Evolutionary conservation across 2,888 invertebrate species (phyloP), one percentile per base, ranked within the genome.

Genomic region (Drosophila melanocephala): DNA sequence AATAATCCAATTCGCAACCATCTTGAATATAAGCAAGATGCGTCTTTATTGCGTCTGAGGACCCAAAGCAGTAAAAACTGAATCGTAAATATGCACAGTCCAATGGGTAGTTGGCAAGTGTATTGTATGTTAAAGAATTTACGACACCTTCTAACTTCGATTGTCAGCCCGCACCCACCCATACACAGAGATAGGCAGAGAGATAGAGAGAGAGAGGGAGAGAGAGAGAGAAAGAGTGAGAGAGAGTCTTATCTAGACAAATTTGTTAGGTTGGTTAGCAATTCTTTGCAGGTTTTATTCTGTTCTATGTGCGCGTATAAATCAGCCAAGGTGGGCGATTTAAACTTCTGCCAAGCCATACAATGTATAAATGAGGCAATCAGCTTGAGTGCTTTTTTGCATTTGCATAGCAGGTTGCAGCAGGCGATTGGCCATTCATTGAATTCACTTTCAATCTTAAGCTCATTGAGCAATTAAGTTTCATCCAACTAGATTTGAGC

Each of bases 361-460:
- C 16, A 22, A 28, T 56, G 12, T 60, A 42, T 79, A 76, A 81
- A 78, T 78, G 68, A 81, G 70, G 63, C 76, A 84, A 84, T 87
- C 87, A 81, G 65, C 50, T 74, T 61, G 74, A 84, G 74, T 87
- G 84, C 81, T 81, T 76, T 79, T 71, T 58, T 70, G 73, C 3
- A 67, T 60, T 62, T 55, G 51, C 44, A 51, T 22, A 37, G 10
- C 30, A 28, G 10, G 39, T 53, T 47, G n/a, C 44, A 44, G 50
- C 35, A 26, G 22, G 26, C 30, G 33, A 35, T 47, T 51, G 33
- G 37, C 62, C 51, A 65, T 35, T 51, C 56, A 67, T 67, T 69
- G 59, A 66, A 78, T 65, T 81, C 65, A 69, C 57, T 57, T 72
- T 53, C 69, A 50, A 44, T 53, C 59, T 58, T 64, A 62, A 78